Evolutionary conservation across 1,140 invertebrate species (phyloP), one percentile per base, ranked within the genome.

Genomic region (Psix sp.): DNA sequence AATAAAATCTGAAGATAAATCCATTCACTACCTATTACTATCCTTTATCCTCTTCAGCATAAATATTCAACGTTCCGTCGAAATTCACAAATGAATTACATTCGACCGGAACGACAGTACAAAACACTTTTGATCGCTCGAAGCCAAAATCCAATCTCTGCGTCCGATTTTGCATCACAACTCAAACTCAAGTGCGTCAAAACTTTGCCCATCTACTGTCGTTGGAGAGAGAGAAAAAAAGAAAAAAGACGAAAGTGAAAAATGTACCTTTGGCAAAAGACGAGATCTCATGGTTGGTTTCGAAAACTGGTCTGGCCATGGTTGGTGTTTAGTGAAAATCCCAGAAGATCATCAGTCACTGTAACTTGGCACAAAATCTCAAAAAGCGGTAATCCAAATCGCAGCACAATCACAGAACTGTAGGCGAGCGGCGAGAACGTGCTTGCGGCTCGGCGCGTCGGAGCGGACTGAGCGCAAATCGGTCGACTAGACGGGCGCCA

Each of bases 231-330:
- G n/a, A n/a, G n/a, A 35, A 5, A n/a, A 35, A n/a, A 35, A 10
- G 3, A 3, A n/a, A 15, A 15, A 14, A 14, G 35, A 57, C 70
- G 77, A 71, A 35, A 5, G 11, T 13, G 11, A 35, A 35, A 18
- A 42, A 54, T 2, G 82, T 48, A 85, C 83, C 83, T 85, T 83
- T 85, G 35, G 82, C 80, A 36, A 82, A 79, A 59, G 73, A 76
- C 16, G 82, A 78, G 17, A 84, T 72, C 40, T 82, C 78, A 65
- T 74, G 76, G 17, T 73, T 81, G 16, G 77, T 54, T 57, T 82
- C 79, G 54, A 83, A 77, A 76, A 82, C 80, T 78, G 80, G 82
- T 59, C 57, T 35, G 65, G 75, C 76, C 82, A 83, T 84, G 5
- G 74, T 46, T 6, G 17, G 9, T 10, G 26, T 29, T 29, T 7